Percentiles rank a stretch among this genome's conserved stretches.
phyloP scores from a whole-genome alignment of 1,140 invertebrate genomes.

The Laodelphax striatellus region DNA sequence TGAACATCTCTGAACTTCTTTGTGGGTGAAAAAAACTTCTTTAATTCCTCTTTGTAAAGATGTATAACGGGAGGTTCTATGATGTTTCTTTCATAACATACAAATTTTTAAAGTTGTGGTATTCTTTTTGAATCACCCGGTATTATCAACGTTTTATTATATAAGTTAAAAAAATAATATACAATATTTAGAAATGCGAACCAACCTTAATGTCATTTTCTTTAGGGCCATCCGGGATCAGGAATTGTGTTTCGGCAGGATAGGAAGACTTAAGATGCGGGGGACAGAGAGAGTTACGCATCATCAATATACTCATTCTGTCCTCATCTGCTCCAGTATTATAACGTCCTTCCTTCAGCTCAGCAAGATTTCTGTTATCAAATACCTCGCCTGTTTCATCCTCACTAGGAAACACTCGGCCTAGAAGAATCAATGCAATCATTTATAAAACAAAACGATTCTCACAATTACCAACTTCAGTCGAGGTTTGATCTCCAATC shows the following conservation, averaged over 20 bases:
- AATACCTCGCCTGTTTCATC: conserved; percentile 37
- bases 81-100: no score
- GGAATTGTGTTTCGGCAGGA: conserved; percentile 70
- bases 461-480: not conserved
- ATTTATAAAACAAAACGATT: conserved; percentile 2
- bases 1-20: no score
- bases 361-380: conserved; percentile 29
- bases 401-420: conserved; percentile 30
- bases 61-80: no score
- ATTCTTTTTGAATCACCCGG: no score
- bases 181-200: no score
- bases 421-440: conserved; percentile 9
- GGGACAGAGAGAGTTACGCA: conserved; percentile 73
- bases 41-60: no score
- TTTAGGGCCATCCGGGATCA: conserved; percentile 34
- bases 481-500: no score
- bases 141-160: no score
- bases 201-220: conserved; percentile 67
- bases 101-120: no score
- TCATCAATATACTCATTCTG: conserved; percentile 57
- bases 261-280: conserved; percentile 84
- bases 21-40: no score
- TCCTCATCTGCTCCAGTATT: conserved; percentile 5
- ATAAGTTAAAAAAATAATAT: no score
- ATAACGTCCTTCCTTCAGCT: conserved; percentile 25